phyloP scores from a whole-genome alignment of 2,797 vertebrate species.

The Coreius guichenoti region DNA sequence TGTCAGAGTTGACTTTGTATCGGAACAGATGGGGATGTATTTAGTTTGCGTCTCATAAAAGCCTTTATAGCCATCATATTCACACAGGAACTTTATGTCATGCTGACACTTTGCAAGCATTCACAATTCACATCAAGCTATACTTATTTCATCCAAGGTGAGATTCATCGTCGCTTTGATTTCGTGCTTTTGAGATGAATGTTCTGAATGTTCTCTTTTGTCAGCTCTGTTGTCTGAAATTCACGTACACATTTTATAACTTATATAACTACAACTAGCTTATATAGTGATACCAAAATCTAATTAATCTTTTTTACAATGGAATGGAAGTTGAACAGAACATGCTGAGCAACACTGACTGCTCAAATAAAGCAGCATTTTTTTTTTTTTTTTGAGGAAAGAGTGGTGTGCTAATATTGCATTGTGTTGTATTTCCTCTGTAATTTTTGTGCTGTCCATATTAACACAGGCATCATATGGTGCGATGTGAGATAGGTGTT shows the following conservation, averaged over 20 bases:
- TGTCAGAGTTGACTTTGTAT: slow-evolving; percentile 12
- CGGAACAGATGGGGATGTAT: slow-evolving; percentile 7
- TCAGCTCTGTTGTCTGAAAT: not conserved
- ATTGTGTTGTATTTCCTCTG: not conserved
- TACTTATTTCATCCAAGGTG: not conserved
- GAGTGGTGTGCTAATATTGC: not conserved
- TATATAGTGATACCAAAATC: not conserved
- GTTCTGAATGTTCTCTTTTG: not conserved
- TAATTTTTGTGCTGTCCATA: not conserved
- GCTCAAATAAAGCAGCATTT: not conserved
- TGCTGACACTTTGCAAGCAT: not conserved
- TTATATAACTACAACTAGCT: not conserved
- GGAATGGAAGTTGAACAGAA: not conserved
- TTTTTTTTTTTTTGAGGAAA: not conserved
- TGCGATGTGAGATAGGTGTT: not conserved
- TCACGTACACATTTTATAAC: not conserved
- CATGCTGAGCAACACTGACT: not conserved
- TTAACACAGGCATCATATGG: not conserved
- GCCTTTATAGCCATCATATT: slow-evolving; percentile 15
- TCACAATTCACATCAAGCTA: slow-evolving; percentile 2
- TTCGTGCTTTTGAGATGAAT: not conserved
- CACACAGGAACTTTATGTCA: slow-evolving; percentile 10
- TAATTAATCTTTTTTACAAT: not conserved
- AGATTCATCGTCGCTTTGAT: not conserved
- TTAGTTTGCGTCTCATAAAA: slow-evolving; percentile 18